Percentiles rank a stretch among this genome's conserved stretches.
These are phyloP conservation scores for Cydia fagiglandana DNA, from an alignment of 1,140 invertebrate species.

Conservation along the genomic window DNA sequence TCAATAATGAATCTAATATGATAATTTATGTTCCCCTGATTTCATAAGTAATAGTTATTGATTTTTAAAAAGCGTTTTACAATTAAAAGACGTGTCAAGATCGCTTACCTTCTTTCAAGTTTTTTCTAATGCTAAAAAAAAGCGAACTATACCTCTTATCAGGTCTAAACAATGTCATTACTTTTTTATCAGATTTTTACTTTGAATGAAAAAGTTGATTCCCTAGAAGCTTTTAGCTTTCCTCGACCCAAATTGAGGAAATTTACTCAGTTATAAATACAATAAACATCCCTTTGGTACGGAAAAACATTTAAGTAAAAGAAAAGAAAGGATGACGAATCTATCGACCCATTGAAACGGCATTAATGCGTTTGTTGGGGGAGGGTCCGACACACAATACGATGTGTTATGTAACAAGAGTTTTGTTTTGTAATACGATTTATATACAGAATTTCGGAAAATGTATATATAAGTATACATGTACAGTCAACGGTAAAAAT, in stretches of 20 bases:
- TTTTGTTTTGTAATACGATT: background rate
- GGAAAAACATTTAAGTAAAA: constrained; percentile 55
- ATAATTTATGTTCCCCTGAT: too few species aligned
- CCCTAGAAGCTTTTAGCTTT: background rate
- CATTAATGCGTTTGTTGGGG: constrained; percentile 63
- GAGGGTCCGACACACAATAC: background rate
- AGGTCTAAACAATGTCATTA: background rate
- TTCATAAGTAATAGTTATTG: too few species aligned
- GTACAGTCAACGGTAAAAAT: too few species aligned
- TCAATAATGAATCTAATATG: too few species aligned
- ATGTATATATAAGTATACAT: too few species aligned
- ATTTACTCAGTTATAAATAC: constrained; percentile 19
- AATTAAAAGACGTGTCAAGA: too few species aligned
- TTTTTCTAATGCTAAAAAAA: too few species aligned
- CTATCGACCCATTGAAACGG: constrained; percentile 56
- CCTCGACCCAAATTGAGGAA: background rate
- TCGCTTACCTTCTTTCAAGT: too few species aligned
- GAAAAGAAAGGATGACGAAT: constrained; percentile 66
- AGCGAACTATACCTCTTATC: background rate
- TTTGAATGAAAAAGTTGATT: background rate
- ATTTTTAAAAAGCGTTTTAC: too few species aligned
- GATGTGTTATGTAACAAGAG: background rate
- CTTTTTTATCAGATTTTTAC: background rate
- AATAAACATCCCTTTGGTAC: constrained; percentile 43
- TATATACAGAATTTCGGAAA: background rate